A percentile compares a stretch with the other conserved stretches of the same genome.
These are phyloP conservation scores for Harlomillsia oculata DNA, from an alignment of 1,140 invertebrate genomes.

Conservation along the genomic window DNA sequence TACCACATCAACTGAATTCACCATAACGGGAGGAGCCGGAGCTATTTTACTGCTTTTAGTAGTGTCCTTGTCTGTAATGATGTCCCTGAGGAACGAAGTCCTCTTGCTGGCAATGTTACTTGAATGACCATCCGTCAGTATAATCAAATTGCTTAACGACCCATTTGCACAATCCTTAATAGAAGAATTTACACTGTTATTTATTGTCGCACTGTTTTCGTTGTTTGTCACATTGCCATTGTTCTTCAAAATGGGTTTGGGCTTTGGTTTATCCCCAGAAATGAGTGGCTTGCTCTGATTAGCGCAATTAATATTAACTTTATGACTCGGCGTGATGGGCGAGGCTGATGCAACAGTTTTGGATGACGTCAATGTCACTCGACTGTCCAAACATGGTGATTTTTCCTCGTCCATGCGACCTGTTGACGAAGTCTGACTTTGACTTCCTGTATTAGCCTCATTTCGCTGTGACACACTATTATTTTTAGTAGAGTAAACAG, in stretches of 20 bases:
- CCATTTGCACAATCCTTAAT: constrained; percentile 1
- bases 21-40: background rate
- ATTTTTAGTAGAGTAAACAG: too few species aligned
- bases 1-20: background rate
- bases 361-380: too few species aligned
- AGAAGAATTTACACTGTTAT: background rate
- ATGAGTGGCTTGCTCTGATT: constrained; percentile 6
- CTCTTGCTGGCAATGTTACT: constrained; percentile 27
- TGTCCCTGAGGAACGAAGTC: constrained; percentile 26
- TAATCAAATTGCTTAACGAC: constrained; percentile 21
- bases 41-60: constrained; percentile 1
- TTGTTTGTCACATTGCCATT: constrained; percentile 7
- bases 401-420: too few species aligned
- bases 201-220: background rate
- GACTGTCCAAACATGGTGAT: too few species aligned
- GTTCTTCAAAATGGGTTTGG: constrained; percentile 26
- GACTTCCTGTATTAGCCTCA: too few species aligned
- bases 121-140: constrained; percentile 23
- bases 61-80: constrained; percentile 12
- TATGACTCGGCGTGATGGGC: background rate
- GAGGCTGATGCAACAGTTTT: too few species aligned
- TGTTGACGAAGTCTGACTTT: too few species aligned
- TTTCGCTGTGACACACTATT: too few species aligned
- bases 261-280: constrained; percentile 7
- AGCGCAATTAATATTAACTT: background rate